Conservation (phyloP, 2,888 invertebrate genomes). For the Therioaphis trifolii region DNA sequence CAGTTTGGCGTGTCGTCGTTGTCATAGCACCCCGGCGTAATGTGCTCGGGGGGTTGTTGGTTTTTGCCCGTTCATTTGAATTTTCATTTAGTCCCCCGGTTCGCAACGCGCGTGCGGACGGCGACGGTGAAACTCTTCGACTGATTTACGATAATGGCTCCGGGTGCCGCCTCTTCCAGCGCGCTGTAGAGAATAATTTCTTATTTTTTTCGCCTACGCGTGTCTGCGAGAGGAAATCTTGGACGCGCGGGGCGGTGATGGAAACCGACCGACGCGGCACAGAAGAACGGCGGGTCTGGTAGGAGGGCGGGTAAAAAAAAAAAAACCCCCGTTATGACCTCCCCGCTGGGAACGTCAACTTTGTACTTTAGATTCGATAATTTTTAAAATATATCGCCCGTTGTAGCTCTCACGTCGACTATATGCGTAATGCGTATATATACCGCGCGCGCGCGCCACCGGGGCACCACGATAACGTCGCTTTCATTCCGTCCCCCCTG, state of each 20-base stretch:
- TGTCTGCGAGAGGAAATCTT: constrained; percentile 30
- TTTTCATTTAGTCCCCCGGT: constrained; percentile 61
- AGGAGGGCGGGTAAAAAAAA: constrained; percentile 44
- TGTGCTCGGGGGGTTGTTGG: constrained; percentile 41
- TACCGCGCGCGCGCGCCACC: constrained; percentile 46
- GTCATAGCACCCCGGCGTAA: constrained; percentile 33
- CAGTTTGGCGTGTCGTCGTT: not conserved
- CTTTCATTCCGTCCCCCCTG: constrained; percentile 71
- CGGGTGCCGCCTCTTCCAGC: constrained; percentile 47
- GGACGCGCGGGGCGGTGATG: not conserved
- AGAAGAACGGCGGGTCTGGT: not conserved
- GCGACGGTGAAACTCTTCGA: constrained; percentile 43
- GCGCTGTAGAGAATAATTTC: constrained; percentile 55
- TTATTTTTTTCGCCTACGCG: constrained; percentile 40
- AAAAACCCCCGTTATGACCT: constrained; percentile 62
- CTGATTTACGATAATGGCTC: constrained; percentile 62
- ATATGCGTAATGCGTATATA: constrained; percentile 69
- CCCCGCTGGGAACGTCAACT: constrained; percentile 62
- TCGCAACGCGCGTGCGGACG: constrained; percentile 1
- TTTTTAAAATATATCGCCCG: constrained; percentile 62
- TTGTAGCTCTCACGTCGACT: constrained; percentile 67
- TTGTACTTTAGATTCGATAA: constrained; percentile 62
- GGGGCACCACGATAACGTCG: constrained; percentile 71
- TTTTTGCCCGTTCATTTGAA: constrained; percentile 61
- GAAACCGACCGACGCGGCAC: not conserved